Conservation (phyloP, 92 coral and sea anemone genomes). For the Pocillopora grandis region DNA sequence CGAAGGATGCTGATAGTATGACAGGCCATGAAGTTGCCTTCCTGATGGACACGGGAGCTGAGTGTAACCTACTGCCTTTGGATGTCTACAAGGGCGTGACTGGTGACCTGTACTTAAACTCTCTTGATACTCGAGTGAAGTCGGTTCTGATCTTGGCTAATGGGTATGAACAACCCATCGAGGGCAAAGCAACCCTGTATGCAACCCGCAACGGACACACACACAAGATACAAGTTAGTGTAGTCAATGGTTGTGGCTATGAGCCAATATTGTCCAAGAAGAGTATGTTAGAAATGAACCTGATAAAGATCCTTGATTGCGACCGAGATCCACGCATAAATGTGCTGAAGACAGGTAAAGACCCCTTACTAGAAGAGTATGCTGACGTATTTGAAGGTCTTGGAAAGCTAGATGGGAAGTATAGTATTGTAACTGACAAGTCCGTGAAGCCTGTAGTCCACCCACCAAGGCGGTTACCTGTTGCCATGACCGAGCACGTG, state of each 20-base stretch:
- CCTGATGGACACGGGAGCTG: conserved; percentile 56
- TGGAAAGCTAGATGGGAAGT: conserved; percentile 35
- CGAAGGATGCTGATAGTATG: conserved; percentile 11
- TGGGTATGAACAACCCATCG: conserved; percentile 56
- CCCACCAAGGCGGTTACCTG: conserved; percentile 41
- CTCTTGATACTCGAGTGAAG: conserved; percentile 15
- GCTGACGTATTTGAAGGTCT: conserved; percentile 38
- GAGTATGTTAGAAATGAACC: conserved; percentile 53
- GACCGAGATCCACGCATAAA: conserved; percentile 26
- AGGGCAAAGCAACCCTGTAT: conserved; percentile 39
- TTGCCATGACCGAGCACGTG: conserved; percentile 37
- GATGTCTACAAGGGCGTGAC: conserved; percentile 3
- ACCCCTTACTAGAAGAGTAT: conserved; percentile 31
- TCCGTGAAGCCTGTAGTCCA: conserved; percentile 36
- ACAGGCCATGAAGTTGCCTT: conserved; percentile 33
- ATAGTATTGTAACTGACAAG: conserved; percentile 28
- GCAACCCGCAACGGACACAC: conserved; percentile 26
- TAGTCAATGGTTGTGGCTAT: conserved; percentile 45
- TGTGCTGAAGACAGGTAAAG: conserved; percentile 37
- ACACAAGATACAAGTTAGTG: conserved; percentile 49
- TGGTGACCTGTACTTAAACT: background rate
- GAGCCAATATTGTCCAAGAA: conserved; percentile 57
- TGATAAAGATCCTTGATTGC: conserved; percentile 31
- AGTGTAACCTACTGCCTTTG: conserved; percentile 49
- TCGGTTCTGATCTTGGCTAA: conserved; percentile 51